Conservation (phyloP, 2,888 invertebrate genomes). For the Holacanthella duospinosa region DNA sequence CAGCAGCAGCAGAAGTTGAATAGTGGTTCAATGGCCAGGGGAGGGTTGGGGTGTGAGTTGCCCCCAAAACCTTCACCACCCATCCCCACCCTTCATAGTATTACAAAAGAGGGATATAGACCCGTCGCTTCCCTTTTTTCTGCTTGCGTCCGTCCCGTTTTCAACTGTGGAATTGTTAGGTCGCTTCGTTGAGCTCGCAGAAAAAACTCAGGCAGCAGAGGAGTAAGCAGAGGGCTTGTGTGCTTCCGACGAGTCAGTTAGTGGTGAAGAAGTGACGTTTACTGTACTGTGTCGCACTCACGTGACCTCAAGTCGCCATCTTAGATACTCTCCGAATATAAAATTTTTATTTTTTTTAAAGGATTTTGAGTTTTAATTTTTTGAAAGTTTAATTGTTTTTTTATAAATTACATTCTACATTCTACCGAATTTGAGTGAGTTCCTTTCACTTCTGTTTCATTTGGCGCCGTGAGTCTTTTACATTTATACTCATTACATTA, state of each 20-base stretch:
- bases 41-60: conserved; percentile 9
- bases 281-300: background rate
- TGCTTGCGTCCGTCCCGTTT: background rate
- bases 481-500: too few species aligned
- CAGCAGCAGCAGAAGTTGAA: too few species aligned
- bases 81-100: background rate
- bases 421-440: too few species aligned
- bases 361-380: too few species aligned
- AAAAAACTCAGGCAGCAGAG: background rate
- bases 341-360: too few species aligned
- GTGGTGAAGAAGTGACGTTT: background rate
- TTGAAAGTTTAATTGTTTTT: too few species aligned
- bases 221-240: background rate
- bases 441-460: too few species aligned
- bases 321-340: background rate
- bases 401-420: too few species aligned
- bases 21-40: conserved; percentile 13
- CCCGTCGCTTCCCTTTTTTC: background rate
- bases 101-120: conserved; percentile 6
- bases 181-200: background rate
- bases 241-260: background rate
- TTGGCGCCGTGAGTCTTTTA: too few species aligned
- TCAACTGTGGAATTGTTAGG: background rate
- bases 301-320: conserved; percentile 3
- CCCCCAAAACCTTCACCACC: conserved; percentile 7